Percentiles rank a stretch among this genome's conserved stretches.
Evolutionary conservation across 2,888 invertebrate genomes (phyloP).

Genomic region (Drosophila lutescens): DNA sequence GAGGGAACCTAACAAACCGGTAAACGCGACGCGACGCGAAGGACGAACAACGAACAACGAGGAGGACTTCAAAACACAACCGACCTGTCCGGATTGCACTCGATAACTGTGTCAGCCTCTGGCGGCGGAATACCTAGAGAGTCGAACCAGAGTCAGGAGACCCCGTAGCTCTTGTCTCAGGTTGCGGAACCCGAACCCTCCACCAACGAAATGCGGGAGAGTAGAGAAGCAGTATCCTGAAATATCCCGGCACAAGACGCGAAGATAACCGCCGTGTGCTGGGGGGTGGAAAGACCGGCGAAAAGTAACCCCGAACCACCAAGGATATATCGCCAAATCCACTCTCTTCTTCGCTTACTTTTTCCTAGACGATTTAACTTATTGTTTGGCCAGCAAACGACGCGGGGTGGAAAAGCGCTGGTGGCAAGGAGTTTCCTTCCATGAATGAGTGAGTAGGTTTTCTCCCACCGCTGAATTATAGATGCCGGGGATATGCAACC

Average conservation of each 20-base stretch:
- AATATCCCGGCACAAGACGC: conserved; percentile 32
- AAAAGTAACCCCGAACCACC: conserved; percentile 61
- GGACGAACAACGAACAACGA: conserved; percentile 33
- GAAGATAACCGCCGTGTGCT: conserved; percentile 42
- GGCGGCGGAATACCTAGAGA: conserved; percentile 69
- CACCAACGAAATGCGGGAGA: conserved; percentile 37
- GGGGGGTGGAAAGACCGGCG: conserved; percentile 48
- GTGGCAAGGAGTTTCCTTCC: conserved; percentile 33
- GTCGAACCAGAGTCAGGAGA: conserved; percentile 26
- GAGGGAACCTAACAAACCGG: conserved; percentile 26
- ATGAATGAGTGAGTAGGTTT: conserved; percentile 44
- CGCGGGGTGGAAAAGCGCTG: conserved; percentile 76
- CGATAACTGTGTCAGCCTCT: conserved; percentile 82
- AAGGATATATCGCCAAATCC: conserved; percentile 47
- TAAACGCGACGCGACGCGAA: conserved; percentile 49
- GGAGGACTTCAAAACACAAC: conserved; percentile 66
- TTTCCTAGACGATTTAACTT: conserved; percentile 62
- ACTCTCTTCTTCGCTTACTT: conserved; percentile 41
- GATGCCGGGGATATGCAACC: conserved; percentile 20
- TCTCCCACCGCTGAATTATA: conserved; percentile 27
- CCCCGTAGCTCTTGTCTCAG: conserved; percentile 30
- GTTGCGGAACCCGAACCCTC: conserved; percentile 42
- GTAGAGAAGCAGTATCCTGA: conserved; percentile 16
- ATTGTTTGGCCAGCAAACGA: conserved; percentile 72
- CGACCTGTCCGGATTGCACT: conserved; percentile 84